Evolutionary conservation across 2,113 vertebrate species (phyloP).

Genomic region (Pimephales promelas): DNA sequence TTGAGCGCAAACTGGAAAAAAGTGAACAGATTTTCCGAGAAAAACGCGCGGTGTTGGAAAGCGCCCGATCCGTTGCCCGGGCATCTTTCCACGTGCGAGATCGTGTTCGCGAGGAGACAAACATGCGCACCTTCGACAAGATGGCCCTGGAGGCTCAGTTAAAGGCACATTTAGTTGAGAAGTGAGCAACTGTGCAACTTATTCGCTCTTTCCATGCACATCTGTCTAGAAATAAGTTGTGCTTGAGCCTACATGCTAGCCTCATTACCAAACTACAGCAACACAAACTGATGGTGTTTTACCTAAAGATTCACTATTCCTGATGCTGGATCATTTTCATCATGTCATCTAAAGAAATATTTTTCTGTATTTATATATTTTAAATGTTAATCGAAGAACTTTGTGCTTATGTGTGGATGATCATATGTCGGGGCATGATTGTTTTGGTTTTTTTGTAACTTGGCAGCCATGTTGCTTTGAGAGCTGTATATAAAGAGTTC

Average conservation of each 20-base stretch:
- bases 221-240: constrained; percentile 50
- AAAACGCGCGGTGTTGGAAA: constrained; percentile 89
- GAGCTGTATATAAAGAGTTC: constrained; percentile 62
- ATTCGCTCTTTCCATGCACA: constrained; percentile 38
- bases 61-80: constrained; percentile 89
- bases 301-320: constrained; percentile 30
- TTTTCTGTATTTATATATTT: constrained; percentile 31
- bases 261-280: constrained; percentile 57
- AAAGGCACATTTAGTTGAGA: constrained; percentile 88
- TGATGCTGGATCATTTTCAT: constrained; percentile 46
- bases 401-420: constrained; percentile 35
- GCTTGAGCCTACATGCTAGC: constrained; percentile 58
- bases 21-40: constrained; percentile 94
- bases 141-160: constrained; percentile 96
- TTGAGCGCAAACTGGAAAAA: constrained; percentile 94
- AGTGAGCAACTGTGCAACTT: constrained; percentile 69
- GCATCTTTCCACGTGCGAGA: constrained; percentile 96
- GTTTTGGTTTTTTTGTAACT: constrained; percentile 40
- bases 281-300: constrained; percentile 43
- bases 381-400: constrained; percentile 25
- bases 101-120: constrained; percentile 92
- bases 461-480: constrained; percentile 58
- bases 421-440: constrained; percentile 29
- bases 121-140: constrained; percentile 93
- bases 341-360: constrained; percentile 35